Conservation (phyloP, 2,113 vertebrate species). For the Perca fluviatilis region DNA sequence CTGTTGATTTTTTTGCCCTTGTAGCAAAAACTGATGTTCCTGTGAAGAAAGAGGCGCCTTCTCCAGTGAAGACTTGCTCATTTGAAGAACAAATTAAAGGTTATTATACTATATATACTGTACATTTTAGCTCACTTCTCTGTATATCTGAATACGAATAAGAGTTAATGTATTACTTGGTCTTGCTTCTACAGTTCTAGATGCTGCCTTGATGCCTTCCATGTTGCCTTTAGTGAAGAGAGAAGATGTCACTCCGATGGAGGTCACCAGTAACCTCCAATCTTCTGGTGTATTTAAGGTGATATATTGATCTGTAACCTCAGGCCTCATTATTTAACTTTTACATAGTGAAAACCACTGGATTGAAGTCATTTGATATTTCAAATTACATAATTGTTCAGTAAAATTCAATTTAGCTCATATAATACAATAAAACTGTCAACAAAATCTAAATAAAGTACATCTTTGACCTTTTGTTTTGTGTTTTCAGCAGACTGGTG, state of each 20-base stretch:
- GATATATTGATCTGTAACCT: slow-evolving; percentile 25
- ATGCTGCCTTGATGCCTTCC: slow-evolving; percentile 90
- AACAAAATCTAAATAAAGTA: background rate
- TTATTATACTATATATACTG: slow-evolving; percentile 69
- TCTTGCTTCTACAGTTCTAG: slow-evolving; percentile 84
- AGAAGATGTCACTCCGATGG: slow-evolving; percentile 96
- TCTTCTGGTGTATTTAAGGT: slow-evolving; percentile 89
- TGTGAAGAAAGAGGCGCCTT: slow-evolving; percentile 94
- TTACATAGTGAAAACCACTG: background rate
- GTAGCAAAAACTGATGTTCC: slow-evolving; percentile 87
- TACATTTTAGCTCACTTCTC: background rate
- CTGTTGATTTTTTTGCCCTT: slow-evolving; percentile 54
- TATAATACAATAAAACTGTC: background rate
- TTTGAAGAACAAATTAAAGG: slow-evolving; percentile 97
- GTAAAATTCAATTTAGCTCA: background rate
- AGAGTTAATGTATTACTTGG: background rate
- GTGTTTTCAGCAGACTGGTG: slow-evolving; percentile 82
- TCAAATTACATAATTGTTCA: background rate
- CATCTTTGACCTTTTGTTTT: slow-evolving; percentile 36
- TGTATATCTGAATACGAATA: background rate
- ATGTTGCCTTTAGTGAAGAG: slow-evolving; percentile 93
- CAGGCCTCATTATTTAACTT: background rate
- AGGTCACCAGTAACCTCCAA: slow-evolving; percentile 91
- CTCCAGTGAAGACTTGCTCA: slow-evolving; percentile 92
- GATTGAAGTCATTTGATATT: background rate